These are phyloP conservation scores for Liolophura sinensis DNA, from an alignment of 1,140 invertebrate species.

Conservation along the genomic window DNA sequence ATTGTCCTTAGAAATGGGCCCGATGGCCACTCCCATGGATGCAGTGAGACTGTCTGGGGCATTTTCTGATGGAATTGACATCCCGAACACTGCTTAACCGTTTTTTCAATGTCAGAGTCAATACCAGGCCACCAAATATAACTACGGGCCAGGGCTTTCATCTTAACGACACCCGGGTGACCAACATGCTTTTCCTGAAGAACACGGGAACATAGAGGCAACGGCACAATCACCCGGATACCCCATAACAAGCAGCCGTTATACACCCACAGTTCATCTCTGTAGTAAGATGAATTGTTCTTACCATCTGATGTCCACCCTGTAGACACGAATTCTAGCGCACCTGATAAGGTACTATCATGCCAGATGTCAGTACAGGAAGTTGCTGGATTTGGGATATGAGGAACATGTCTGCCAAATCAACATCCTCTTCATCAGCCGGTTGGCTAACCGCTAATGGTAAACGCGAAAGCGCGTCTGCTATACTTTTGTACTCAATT, in stretches of 20 bases:
- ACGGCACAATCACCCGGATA: conserved; percentile 51
- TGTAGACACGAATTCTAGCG: conserved; percentile 1
- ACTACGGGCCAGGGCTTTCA: conserved; percentile 61
- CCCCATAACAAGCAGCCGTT: conserved; percentile 26
- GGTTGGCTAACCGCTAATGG: conserved; percentile 3
- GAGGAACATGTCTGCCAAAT: conserved; percentile 1
- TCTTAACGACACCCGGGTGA: conserved; percentile 62
- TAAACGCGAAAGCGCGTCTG: conserved; percentile 13
- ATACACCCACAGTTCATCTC: conserved; percentile 12
- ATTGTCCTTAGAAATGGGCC: conserved; percentile 29
- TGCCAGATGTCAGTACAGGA: conserved; percentile 6
- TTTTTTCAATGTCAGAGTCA: conserved; percentile 56
- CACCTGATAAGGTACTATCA: conserved; percentile 1
- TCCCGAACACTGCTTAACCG: conserved; percentile 55
- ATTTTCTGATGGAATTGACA: conserved; percentile 34
- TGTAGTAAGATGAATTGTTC: conserved; percentile 14
- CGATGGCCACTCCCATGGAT: conserved; percentile 23
- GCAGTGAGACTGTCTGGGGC: conserved; percentile 5
- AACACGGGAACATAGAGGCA: conserved; percentile 46
- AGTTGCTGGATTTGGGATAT: conserved; percentile 8
- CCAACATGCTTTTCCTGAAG: conserved; percentile 58
- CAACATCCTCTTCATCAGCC: neutral
- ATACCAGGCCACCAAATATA: conserved; percentile 63
- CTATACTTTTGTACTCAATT: conserved; percentile 16
- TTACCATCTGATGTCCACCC: neutral